Conservation (phyloP, 2,113 vertebrate genomes). For the Puffinus mauretanicus region DNA sequence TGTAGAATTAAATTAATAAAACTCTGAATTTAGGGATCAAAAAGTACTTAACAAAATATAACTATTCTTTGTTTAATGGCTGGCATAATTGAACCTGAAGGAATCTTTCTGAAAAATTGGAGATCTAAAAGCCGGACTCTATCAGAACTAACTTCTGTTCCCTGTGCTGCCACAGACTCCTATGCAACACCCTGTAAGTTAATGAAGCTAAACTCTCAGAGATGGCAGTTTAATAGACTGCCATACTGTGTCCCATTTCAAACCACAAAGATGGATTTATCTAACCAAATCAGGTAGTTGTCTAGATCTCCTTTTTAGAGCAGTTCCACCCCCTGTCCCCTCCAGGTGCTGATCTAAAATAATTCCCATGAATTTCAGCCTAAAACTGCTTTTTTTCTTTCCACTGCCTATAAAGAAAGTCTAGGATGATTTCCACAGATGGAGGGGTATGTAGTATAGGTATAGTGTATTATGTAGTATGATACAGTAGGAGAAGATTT, state of each 20-base stretch:
- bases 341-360: background rate
- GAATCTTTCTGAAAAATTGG: background rate
- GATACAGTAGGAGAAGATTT: background rate
- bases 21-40: background rate
- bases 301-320: background rate
- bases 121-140: background rate
- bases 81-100: background rate
- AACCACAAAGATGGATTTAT: background rate
- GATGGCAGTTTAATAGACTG: background rate
- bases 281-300: background rate
- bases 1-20: background rate
- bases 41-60: background rate
- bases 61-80: background rate
- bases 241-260: background rate
- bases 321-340: background rate
- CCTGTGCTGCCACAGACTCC: background rate
- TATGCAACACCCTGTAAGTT: background rate
- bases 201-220: background rate
- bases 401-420: background rate
- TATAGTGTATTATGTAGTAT: no score
- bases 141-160: background rate
- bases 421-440: background rate
- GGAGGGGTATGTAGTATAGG: accelerated
- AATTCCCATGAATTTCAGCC: background rate
- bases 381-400: background rate